Conservation (phyloP, 64 coral and sea anemone genomes). For the Platygyra sinensis region DNA sequence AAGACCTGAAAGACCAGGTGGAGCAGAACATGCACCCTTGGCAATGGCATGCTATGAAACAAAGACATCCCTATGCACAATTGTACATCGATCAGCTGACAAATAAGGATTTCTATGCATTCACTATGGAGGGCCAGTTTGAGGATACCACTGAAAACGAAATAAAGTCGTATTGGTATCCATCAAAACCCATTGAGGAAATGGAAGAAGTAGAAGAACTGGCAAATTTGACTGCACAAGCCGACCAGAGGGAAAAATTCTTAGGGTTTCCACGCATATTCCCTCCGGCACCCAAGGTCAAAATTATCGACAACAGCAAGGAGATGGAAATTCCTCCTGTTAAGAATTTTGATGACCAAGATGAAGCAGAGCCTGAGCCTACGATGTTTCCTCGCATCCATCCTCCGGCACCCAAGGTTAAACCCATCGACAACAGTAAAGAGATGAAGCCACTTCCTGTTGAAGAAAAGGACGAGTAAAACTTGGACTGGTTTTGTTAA, state of each 20-base stretch:
- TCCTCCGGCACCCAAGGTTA: no score
- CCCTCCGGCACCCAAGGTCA: neutral
- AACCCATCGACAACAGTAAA: no score
- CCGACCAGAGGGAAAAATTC: neutral
- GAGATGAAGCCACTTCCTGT: no score
- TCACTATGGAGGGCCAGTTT: constrained; percentile 75
- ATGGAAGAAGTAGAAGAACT: neutral
- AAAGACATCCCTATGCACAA: constrained; percentile 34
- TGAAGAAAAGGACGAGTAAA: no score
- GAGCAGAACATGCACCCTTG: constrained; percentile 62
- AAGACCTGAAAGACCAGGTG: constrained; percentile 62
- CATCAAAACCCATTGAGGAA: neutral
- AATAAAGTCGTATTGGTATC: constrained; percentile 39
- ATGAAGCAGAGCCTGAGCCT: no score
- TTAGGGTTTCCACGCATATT: constrained; percentile 8
- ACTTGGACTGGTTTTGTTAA: no score
- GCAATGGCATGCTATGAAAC: constrained; percentile 69
- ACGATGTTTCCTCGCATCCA: no score
- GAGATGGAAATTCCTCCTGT: no score
- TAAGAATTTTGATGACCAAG: no score
- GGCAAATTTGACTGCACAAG: neutral
- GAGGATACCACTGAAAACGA: constrained; percentile 52
- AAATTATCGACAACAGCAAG: no score
- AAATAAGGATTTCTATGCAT: constrained; percentile 43
- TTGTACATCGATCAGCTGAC: constrained; percentile 39